Evolutionary conservation across 2,888 invertebrate species (phyloP).

Genomic region (Cyclophora albipunctata): DNA sequence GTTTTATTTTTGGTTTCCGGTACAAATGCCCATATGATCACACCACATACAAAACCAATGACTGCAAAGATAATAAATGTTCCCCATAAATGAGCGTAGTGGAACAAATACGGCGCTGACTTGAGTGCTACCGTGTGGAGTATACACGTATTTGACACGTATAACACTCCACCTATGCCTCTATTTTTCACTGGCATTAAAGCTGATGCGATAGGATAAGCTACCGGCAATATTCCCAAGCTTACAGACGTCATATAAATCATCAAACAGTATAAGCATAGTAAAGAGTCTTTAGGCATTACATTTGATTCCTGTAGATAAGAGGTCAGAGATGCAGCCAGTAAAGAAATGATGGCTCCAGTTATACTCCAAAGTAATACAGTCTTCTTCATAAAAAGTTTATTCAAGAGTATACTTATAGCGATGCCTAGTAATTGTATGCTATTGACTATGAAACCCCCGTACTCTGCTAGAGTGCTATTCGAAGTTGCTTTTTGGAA

Average conservation of each 20-base stretch:
- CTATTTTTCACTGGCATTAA: not conserved
- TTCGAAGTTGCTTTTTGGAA: conserved; percentile 6
- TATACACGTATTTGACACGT: not conserved
- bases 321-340: not conserved
- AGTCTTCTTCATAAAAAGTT: conserved; percentile 4
- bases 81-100: not conserved
- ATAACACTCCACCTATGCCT: not conserved
- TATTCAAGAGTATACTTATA: conserved; percentile 1
- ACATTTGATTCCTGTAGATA: not conserved
- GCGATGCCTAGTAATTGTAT: conserved; percentile 6
- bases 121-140: not conserved
- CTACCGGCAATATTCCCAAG: not conserved
- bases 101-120: not conserved
- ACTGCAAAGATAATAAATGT: not conserved
- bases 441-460: conserved; percentile 8
- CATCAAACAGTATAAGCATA: not conserved
- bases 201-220: not conserved
- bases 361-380: conserved; percentile 4
- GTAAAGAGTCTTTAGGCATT: not conserved
- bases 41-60: not conserved
- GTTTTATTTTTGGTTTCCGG: conserved; percentile 1
- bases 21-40: not conserved
- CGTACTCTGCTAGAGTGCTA: conserved; percentile 2
- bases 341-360: conserved; percentile 1
- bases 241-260: not conserved